Conservation (phyloP, 2,888 invertebrate species). For the Clepsis dumicolana region DNA sequence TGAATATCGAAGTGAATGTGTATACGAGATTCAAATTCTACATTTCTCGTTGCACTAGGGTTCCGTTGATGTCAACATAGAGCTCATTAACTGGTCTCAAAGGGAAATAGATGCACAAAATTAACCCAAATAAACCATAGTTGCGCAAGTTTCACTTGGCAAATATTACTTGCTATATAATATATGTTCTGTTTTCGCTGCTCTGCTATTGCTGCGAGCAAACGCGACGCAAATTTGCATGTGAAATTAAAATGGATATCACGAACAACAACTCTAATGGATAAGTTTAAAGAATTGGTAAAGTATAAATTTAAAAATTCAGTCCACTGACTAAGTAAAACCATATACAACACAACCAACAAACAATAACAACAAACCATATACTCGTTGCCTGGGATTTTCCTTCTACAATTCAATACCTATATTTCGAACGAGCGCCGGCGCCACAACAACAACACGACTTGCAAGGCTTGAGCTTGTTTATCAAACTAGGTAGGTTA, state of each 20-base stretch:
- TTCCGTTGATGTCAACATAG: neutral
- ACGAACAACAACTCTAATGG: neutral
- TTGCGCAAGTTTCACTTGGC: neutral
- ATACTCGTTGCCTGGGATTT: no score
- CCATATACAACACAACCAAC: no score
- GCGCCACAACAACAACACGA: neutral
- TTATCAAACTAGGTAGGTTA: neutral
- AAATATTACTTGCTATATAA: neutral
- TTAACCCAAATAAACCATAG: neutral
- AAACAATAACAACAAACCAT: no score
- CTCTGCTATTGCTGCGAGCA: no score
- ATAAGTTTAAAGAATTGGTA: neutral
- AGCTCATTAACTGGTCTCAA: slow-evolving; percentile 28
- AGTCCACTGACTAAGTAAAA: neutral
- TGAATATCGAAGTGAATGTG: no score
- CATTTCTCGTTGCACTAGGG: neutral
- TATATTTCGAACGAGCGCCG: neutral
- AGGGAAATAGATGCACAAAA: slow-evolving; percentile 18
- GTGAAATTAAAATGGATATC: neutral
- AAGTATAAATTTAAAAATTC: neutral
- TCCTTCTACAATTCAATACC: neutral
- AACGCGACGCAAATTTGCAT: neutral
- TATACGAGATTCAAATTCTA: no score
- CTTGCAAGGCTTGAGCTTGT: neutral
- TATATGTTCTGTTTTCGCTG: neutral